Conservation (phyloP, 2,888 invertebrate genomes). For the Arctia plantaginis region DNA sequence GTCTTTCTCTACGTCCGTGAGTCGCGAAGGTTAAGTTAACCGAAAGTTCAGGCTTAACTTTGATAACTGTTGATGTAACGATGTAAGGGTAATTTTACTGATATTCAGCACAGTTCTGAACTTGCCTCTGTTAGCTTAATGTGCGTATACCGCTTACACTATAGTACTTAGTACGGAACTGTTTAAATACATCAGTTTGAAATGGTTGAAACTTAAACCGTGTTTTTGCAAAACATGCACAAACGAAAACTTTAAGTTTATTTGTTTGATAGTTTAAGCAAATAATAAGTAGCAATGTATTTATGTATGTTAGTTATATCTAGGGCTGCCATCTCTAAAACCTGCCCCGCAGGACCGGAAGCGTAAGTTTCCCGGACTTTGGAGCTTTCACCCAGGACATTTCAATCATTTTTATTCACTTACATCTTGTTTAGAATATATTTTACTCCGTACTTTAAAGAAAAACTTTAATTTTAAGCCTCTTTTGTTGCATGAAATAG, state of each 20-base stretch:
- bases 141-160: background rate
- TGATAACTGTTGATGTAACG: conserved; percentile 56
- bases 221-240: background rate
- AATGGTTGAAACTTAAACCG: background rate
- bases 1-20: conserved; percentile 20
- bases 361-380: too few species aligned
- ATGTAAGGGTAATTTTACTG: conserved; percentile 53
- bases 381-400: too few species aligned
- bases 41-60: conserved; percentile 47
- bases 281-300: too few species aligned
- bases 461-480: too few species aligned
- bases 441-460: too few species aligned
- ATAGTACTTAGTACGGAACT: background rate
- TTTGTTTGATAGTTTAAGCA: background rate
- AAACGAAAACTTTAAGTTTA: background rate
- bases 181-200: background rate
- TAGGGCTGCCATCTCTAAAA: too few species aligned
- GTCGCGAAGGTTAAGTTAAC: conserved; percentile 48
- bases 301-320: too few species aligned
- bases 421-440: too few species aligned
- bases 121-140: conserved; percentile 16
- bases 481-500: too few species aligned
- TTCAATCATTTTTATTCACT: too few species aligned
- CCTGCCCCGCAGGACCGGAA: too few species aligned
- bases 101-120: conserved; percentile 40